Conservation (phyloP, 1,140 invertebrate species). For the Pseudachorutes palmiensis region DNA sequence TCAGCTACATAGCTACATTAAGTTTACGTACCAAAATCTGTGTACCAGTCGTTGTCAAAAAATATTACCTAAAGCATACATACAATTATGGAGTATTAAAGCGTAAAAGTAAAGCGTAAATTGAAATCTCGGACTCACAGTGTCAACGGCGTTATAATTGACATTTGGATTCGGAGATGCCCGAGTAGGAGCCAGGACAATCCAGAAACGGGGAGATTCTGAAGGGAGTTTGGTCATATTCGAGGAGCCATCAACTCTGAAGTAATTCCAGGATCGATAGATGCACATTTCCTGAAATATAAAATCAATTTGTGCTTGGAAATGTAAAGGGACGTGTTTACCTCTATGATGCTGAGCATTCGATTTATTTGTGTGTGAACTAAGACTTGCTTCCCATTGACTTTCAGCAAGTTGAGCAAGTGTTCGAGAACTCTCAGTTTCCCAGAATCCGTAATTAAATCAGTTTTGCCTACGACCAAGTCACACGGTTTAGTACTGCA, state of each 20-base stretch:
- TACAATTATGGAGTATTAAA: not conserved
- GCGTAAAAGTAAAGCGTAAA: not conserved
- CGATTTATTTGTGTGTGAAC: not conserved
- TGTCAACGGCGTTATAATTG: not conserved
- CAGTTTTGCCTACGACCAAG: not conserved
- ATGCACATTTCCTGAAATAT: not conserved
- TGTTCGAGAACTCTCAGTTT: not conserved
- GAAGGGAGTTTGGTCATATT: not conserved
- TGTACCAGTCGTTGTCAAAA: constrained; percentile 99
- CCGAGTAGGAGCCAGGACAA: not conserved
- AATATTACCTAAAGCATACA: constrained; percentile 74
- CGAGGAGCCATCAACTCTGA: not conserved
- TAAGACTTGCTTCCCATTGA: not conserved
- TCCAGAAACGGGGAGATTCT: not conserved
- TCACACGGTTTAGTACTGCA: not conserved
- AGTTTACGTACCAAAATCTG: constrained; percentile 50
- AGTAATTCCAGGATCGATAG: not conserved
- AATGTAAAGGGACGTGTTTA: not conserved
- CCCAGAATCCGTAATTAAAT: not conserved
- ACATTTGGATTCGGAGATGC: not conserved
- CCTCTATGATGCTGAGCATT: not conserved
- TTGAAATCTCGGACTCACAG: not conserved
- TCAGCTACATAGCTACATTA: not conserved
- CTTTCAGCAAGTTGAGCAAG: not conserved
- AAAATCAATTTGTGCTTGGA: not conserved